Base-by-base conservation (phyloP, 1,140 invertebrate genomes). In the Hyles euphorbiae region DNA sequence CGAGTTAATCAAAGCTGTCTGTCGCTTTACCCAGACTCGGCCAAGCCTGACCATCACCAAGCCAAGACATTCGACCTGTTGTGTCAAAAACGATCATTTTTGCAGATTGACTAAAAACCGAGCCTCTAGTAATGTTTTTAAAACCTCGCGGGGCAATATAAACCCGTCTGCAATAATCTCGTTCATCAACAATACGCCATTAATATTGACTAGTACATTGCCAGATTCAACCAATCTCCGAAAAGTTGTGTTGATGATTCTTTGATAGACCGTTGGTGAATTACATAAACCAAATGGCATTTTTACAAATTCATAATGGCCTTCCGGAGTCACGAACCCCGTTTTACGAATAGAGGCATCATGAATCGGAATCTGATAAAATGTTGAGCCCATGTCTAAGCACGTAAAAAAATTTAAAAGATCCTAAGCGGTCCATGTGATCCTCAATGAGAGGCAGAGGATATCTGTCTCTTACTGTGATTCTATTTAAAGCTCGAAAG, bases 271-370 rank as follows among this genome's bases (percentile, higher is more conserved):
- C 8, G 56, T 34, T 3, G 54, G 65, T 3, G 11, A 12, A 48
- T 87, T 89, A 5, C 61, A 67, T 5, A 91, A 63, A 5, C 90
- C 90, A 68, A 88, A 91, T 10, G 87, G 89, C 65, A 90, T 75
- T 51, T 73, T 63, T 3, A 69, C 52, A 61, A 70, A 90, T 61
- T 90, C 88, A 60, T 89, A 91, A 22, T 81, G 78, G 1, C 56
- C 72, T 55, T 81, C 78, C 0, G 73, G 78, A 0, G 83, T 89
- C 5, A 87, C 74, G 53, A 88, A 88, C 0, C 74, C 83, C 5
- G 84, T 87, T 43, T 78, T 63, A 22, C 65, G 76, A 58, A 81
- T 79, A 0, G 74, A 68, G 36, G 69, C 60, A 43, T 78, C 69
- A 0, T 88, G 52, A 3, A 88, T 55, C 1, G 61, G 63, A 0